phyloP scores from a whole-genome alignment of 1,140 invertebrate species.

The Temnothorax nylanderi region DNA sequence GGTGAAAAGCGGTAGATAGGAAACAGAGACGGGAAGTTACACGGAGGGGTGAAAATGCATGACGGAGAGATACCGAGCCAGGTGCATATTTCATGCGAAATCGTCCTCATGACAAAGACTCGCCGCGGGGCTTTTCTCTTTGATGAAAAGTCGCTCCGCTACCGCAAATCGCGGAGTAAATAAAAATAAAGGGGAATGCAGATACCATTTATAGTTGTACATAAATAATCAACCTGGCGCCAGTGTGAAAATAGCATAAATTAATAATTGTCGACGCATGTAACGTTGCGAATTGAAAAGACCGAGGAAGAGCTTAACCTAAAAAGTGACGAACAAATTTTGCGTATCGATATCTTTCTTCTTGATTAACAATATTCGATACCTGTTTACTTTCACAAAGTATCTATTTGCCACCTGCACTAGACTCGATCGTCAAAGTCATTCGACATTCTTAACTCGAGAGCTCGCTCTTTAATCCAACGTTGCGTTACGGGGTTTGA shows the following conservation, averaged over 20 bases:
- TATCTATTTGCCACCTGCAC: neutral
- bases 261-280: neutral
- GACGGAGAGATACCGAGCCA: slow-evolving; percentile 15
- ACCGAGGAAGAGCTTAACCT: neutral
- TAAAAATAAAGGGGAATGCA: neutral
- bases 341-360: neutral
- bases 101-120: slow-evolving; percentile 51
- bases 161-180: neutral
- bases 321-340: neutral
- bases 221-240: neutral
- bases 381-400: slow-evolving; percentile 4
- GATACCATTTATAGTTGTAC: neutral
- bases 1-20: neutral
- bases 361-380: neutral
- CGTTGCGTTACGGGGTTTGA: slow-evolving; percentile 8
- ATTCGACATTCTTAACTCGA: neutral
- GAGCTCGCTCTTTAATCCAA: slow-evolving; percentile 24
- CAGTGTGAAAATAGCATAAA: neutral
- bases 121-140: slow-evolving; percentile 55
- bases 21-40: neutral
- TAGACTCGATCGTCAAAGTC: neutral
- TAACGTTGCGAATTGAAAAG: neutral
- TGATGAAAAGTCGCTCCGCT: slow-evolving; percentile 27
- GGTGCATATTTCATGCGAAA: slow-evolving; percentile 73
- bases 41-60: slow-evolving; percentile 11